Percentiles rank a stretch among this genome's conserved stretches.
These are phyloP conservation scores for Drosophila bunnanda DNA, from an alignment of 2,888 invertebrate genomes.

Conservation along the genomic window DNA sequence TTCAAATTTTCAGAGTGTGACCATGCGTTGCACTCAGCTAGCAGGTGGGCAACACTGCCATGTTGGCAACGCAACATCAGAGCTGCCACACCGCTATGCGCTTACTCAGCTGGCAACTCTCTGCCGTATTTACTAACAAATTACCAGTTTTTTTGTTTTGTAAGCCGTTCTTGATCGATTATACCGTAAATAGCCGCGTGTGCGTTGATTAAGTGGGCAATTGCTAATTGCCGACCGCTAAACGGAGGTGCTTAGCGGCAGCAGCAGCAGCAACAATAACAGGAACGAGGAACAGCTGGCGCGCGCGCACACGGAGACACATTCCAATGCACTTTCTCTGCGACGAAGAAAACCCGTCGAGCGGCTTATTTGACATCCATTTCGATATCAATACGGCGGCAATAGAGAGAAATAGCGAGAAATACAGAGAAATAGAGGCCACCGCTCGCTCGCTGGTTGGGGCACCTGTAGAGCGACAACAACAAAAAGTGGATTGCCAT, in stretches of 20 bases:
- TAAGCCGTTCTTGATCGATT: conserved; percentile 14
- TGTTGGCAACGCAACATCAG: conserved; percentile 8
- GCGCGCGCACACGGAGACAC: conserved; percentile 30
- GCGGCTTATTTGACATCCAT: conserved; percentile 73
- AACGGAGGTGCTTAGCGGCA: neutral
- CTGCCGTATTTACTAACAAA: conserved; percentile 27
- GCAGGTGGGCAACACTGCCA: neutral
- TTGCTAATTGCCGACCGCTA: conserved; percentile 16
- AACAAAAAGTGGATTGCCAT: conserved; percentile 59
- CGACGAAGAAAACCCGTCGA: conserved; percentile 47
- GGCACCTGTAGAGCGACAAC: conserved; percentile 61
- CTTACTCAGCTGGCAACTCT: neutral
- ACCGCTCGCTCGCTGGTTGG: conserved; percentile 37
- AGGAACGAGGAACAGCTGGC: conserved; percentile 24
- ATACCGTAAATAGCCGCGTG: conserved; percentile 8
- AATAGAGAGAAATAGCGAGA: conserved; percentile 37
- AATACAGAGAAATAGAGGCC: conserved; percentile 68
- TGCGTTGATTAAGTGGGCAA: conserved; percentile 21
- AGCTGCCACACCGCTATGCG: conserved; percentile 1
- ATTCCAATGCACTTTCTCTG: conserved; percentile 76
- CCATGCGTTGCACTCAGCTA: neutral
- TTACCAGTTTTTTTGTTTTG: conserved; percentile 8
- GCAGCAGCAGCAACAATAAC: neutral
- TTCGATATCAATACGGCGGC: conserved; percentile 65
- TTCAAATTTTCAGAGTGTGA: conserved; percentile 15